Evolutionary conservation across 2,113 vertebrate species (phyloP).

Genomic region (Polyodon spathula): DNA sequence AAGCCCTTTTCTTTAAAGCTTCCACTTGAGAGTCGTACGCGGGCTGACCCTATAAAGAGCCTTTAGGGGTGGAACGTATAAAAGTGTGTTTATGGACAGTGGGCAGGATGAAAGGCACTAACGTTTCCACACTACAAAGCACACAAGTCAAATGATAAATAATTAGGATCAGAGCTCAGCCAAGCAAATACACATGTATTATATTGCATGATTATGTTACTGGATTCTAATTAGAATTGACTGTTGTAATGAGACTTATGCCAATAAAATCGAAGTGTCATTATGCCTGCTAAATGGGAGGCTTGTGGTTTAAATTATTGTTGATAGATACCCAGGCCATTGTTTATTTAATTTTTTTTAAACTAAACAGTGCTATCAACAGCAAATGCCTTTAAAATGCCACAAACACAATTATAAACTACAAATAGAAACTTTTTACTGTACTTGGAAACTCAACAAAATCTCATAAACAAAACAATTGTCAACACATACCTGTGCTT

Average conservation of each 20-base stretch:
- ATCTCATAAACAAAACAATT: no score
- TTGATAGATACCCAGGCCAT: slow-evolving; percentile 21
- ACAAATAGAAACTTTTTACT: background rate
- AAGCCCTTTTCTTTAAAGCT: slow-evolving; percentile 18
- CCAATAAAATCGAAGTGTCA: slow-evolving; percentile 26
- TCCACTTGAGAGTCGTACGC: slow-evolving; percentile 3
- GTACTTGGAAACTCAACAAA: no score
- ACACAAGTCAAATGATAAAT: background rate
- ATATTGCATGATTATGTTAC: slow-evolving; percentile 7
- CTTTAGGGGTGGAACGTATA: background rate
- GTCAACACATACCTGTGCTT: no score
- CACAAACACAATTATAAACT: no score
- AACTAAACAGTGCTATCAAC: no score
- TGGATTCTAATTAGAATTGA: slow-evolving; percentile 29
- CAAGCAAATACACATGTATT: slow-evolving; percentile 1
- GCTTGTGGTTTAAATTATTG: slow-evolving; percentile 30
- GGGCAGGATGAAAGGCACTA: background rate
- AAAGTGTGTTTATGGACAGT: background rate
- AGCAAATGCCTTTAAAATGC: no score
- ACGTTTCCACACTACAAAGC: background rate
- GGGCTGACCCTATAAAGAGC: slow-evolving; percentile 1
- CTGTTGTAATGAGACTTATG: slow-evolving; percentile 26
- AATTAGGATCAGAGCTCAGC: slow-evolving; percentile 4
- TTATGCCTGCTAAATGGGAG: slow-evolving; percentile 26
- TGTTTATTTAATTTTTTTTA: no score